Conservation (phyloP, 2,113 vertebrate species). For the Colaptes auratus region DNA sequence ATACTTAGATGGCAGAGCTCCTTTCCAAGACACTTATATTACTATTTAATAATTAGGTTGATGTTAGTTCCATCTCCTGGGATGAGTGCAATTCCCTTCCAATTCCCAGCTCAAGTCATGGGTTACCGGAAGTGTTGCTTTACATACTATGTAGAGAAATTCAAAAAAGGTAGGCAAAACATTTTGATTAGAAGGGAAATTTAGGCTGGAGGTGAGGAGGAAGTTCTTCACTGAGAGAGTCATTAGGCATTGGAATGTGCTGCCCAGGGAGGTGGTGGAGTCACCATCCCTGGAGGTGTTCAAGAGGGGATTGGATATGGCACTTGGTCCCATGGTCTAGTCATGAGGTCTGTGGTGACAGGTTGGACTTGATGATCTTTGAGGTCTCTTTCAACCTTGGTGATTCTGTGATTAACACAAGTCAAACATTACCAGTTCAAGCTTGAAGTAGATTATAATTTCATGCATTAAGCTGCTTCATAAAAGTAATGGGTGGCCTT, state of each 20-base stretch:
- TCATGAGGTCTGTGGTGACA: too few relatives aligned
- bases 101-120: not conserved
- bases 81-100: not conserved
- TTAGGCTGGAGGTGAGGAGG: too few relatives aligned
- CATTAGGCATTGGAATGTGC: too few relatives aligned
- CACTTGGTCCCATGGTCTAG: too few relatives aligned
- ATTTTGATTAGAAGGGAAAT: not conserved
- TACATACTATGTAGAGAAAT: not conserved
- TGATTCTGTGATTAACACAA: not conserved
- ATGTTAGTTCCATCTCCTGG: not conserved
- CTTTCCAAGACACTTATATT: not conserved
- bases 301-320: too few relatives aligned
- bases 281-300: too few relatives aligned
- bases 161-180: not conserved
- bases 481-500: not conserved
- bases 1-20: not conserved
- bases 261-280: too few relatives aligned
- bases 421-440: not conserved
- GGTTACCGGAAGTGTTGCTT: not conserved
- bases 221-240: too few relatives aligned
- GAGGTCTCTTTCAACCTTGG: too few relatives aligned
- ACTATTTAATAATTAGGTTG: not conserved
- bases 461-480: not conserved
- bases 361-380: too few relatives aligned
- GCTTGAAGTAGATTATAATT: not conserved